Evolutionary conservation across 2,113 vertebrate genomes (phyloP).

Genomic region (Balaeniceps rex): DNA sequence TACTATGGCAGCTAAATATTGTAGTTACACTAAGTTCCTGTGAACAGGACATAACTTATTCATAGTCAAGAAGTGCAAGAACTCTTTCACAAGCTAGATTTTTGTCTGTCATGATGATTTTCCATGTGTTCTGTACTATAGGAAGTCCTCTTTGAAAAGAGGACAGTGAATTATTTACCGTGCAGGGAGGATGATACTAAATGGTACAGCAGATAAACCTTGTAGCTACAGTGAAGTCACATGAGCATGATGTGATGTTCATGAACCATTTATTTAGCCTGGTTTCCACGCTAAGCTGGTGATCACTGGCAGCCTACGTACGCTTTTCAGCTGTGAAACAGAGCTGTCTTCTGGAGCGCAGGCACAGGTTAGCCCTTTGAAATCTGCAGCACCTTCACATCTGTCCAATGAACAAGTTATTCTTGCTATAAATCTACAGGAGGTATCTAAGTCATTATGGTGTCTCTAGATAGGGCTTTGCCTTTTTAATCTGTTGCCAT

Average conservation of each 20-base stretch:
- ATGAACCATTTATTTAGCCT: not conserved
- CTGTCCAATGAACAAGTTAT: not conserved
- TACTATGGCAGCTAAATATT: not conserved
- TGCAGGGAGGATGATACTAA: not conserved
- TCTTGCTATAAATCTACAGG: not conserved
- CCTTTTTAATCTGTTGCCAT: not conserved
- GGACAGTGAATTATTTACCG: constrained; percentile 30
- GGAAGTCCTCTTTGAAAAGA: not conserved
- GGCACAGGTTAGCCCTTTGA: not conserved
- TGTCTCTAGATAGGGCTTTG: not conserved
- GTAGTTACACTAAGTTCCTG: not conserved
- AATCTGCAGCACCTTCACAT: not conserved
- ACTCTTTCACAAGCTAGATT: not conserved
- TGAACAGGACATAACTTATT: constrained; percentile 35
- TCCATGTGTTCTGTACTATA: not conserved
- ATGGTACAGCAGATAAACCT: not conserved
- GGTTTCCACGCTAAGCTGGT: not conserved
- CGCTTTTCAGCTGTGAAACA: not conserved
- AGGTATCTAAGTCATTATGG: not conserved
- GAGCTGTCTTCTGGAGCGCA: not conserved
- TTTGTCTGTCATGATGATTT: not conserved
- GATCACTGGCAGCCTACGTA: accelerated
- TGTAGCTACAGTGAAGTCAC: not conserved
- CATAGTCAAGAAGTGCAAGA: constrained; percentile 1
- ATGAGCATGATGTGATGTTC: not conserved